Evolutionary conservation across 2,113 vertebrate genomes (phyloP).

Genomic region (Chionis minor): DNA sequence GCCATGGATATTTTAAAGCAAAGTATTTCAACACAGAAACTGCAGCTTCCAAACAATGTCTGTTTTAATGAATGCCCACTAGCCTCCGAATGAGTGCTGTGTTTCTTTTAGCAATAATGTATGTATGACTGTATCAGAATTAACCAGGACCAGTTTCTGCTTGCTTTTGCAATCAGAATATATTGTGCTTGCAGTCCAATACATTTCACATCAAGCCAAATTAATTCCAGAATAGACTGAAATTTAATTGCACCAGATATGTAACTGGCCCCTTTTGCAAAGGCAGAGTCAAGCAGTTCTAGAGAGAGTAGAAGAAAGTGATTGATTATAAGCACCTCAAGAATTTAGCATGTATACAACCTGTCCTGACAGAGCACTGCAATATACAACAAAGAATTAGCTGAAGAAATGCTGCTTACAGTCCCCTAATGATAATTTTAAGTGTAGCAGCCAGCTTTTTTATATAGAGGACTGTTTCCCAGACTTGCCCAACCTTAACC

Average conservation of each 20-base stretch:
- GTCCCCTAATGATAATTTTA: not conserved
- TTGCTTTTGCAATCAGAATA: not conserved
- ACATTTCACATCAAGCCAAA: not conserved
- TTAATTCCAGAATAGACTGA: not conserved
- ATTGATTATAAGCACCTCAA: not conserved
- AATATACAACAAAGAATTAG: not conserved
- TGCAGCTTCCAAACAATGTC: not conserved
- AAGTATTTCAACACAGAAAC: not conserved
- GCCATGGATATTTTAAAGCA: constrained; percentile 15
- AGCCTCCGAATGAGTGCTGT: not conserved
- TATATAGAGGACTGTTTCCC: not conserved
- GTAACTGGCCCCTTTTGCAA: not conserved
- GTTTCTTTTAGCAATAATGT: not conserved
- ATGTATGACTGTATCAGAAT: not conserved
- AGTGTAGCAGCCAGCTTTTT: not conserved
- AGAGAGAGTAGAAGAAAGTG: not conserved
- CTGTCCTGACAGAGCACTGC: not conserved
- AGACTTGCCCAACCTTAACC: constrained; percentile 61
- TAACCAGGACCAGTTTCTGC: not conserved
- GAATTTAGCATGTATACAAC: not conserved
- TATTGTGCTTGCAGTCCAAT: not conserved
- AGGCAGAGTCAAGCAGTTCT: not conserved
- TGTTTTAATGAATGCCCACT: not conserved
- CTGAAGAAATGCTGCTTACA: not conserved
- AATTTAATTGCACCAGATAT: not conserved